Base-by-base conservation (phyloP, 2,113 vertebrate genomes). In the Siphamia tubifer region DNA sequence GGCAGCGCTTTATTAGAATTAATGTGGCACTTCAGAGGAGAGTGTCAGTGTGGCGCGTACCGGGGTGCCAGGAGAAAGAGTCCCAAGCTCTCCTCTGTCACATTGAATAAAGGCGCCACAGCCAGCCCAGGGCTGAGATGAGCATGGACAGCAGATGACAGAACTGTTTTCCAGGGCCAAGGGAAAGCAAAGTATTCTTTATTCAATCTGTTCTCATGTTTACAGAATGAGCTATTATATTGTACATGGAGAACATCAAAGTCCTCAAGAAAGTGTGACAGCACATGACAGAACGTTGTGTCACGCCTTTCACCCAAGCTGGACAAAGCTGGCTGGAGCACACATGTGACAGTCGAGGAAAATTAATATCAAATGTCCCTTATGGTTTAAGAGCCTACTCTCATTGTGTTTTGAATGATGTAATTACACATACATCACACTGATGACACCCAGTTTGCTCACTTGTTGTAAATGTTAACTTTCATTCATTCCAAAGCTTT, bases 1-100 rank as follows among this genome's bases (percentile, higher is more conserved):
- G 86, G 90, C 85, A 58, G 71, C 57, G 77, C 90, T 91, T 92
- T 92, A 92, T 92, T 92, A 93, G 91, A 93, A 94, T 93, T 92
- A 92, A 92, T 94, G 90, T 92, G 90, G 81, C 89, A 83, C 90
- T 89, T 88, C 89, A 87, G 90, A 90, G 86, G 78, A 83, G 84
- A 84, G 81, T 90, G 86, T 87, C 84, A 87, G 86, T 64, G 88
- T 72, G 87, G 82, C 75, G 66, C 74, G 74, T 88, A 81, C 79
- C 66, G 57, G 74, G 86, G 88, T 90, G 91, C 90, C 88, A 82
- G 83, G 90, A 90, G 90, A 92, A 85, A 91, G 83, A 87, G 86
- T 92, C 91, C 91, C 91, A 69, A 85, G 89, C 84, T 87, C 91
- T 82, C 84, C 81, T 85, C 90, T 93, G 92, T 93, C 92, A 92